Conservation (phyloP, 2,113 vertebrate species). For the Cyprinus carpio region DNA sequence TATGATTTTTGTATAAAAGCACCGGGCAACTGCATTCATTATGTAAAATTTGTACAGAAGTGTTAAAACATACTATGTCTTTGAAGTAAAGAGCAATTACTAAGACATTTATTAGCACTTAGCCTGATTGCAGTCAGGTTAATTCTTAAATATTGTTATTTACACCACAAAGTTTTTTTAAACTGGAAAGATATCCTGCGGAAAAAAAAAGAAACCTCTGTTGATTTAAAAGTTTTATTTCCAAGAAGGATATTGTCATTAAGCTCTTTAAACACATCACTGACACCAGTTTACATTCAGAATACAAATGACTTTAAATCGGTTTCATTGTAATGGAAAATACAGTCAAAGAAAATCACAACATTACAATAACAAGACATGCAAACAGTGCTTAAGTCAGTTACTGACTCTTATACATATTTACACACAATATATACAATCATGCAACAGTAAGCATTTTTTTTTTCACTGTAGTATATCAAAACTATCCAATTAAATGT, state of each 20-base stretch:
- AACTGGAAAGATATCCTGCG: too few species aligned
- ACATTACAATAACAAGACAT: background rate
- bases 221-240: conserved; percentile 22
- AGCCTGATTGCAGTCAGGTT: too few species aligned
- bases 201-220: background rate
- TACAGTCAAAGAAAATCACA: background rate
- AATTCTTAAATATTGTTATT: too few species aligned
- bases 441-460: background rate
- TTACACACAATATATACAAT: conserved; percentile 14
- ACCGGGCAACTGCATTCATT: too few species aligned
- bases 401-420: background rate
- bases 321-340: background rate
- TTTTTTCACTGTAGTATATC: background rate
- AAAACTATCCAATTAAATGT: background rate
- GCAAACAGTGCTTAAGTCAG: background rate
- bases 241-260: background rate
- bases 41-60: background rate
- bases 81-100: background rate
- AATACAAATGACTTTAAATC: background rate
- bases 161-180: too few species aligned
- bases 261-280: background rate
- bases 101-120: too few species aligned
- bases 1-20: too few species aligned
- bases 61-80: background rate
- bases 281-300: background rate